Evolutionary conservation across 2,888 invertebrate genomes (phyloP), one percentile per base, ranked within the genome.

Genomic region (Craniophora ligustri): DNA sequence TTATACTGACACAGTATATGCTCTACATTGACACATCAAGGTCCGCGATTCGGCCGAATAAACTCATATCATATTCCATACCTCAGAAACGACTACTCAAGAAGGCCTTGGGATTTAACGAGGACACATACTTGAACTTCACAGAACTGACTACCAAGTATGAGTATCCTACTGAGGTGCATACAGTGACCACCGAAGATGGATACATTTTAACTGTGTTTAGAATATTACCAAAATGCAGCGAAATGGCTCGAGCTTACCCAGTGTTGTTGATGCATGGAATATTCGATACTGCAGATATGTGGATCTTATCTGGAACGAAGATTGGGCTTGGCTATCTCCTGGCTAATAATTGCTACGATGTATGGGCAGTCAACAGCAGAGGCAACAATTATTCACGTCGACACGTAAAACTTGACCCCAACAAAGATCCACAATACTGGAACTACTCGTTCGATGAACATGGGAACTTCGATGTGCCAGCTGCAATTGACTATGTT

Each of bases 401-500:
- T 32, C 84, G 81, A n/a, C 96, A 96, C 68, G 73, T 82, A 0
- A 85, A 78, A 2, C 73, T 91, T 77, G 72, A 92, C 46, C 85
- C 92, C 0, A 75, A 89, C 46, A 79, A 55, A 0, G 89, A 94
- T 50, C 55, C 75, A 1, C 64, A 81, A 10, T 95, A 83, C 68
- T 95, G 95, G 95, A 72, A 92, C 19, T 95, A 88, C 75, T 94
- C 95, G 28, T 95, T 95, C 87, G 96, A 97, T 77, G 96, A 97
- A 81, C 95, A 96, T 81, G 97, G 96, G 0, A 75, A 88, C 35
- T 94, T 94, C 70, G 97, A 98, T 81, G 55, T 97, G 1, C 96
- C 97, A 5, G 95, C 96, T 0, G 94, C 94, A 80, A 94, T 89
- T 5, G 88, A 91, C 63, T 83, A 82, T 42, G 74, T 91, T 10